Base-by-base conservation (phyloP, 2,797 vertebrate genomes). In the Oreortyx pictus region DNA sequence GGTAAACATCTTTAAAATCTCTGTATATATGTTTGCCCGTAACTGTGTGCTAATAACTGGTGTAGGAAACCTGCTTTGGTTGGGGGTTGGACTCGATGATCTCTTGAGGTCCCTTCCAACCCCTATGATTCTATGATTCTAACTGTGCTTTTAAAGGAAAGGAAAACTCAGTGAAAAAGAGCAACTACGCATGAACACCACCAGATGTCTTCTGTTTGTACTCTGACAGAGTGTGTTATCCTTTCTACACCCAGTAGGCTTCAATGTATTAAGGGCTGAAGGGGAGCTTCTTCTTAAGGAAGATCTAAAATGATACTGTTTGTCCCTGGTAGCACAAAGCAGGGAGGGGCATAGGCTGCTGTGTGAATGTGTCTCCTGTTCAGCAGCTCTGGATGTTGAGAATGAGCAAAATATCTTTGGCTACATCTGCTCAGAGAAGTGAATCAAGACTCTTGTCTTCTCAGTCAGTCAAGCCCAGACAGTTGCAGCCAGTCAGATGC, bases 201-300 rank as follows among this genome's bases (percentile, higher is more conserved):
- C 3, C 0, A 1, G 27, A 25, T 6, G n/a, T 76, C 44, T 82
- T 61, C 39, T 80, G 16, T 31, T 60, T 33, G 2, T 64, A 35
- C 41, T 37, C 3, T 35, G 15, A 27, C 37, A 18, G 7, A 18
- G 24, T 23, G 7, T 4, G 6, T 64, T 68, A 3, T 56, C 11
- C 59, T 56, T 84, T 52, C 47, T 52, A 22, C 1, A 15, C 8
- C 23, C 24, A 31, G 22, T 0, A 4, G n/a, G 9, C 22, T 35
- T 2, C 11, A 27, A 2, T 0, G 0, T 11, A 49, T 11, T 14
- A 0, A 1, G 7, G 3, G 2, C 8, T 22, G 31, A 41, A 52
- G 5, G 1, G 3, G 3, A 75, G 6, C 5, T 61, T n/a, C 4
- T 14, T 6, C 41, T 29, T 61, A 25, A 74, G 46, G 37, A 74